Evolutionary conservation across 2,113 vertebrate genomes (phyloP), one percentile per base, ranked within the genome.

Genomic region (Pitta sordida): DNA sequence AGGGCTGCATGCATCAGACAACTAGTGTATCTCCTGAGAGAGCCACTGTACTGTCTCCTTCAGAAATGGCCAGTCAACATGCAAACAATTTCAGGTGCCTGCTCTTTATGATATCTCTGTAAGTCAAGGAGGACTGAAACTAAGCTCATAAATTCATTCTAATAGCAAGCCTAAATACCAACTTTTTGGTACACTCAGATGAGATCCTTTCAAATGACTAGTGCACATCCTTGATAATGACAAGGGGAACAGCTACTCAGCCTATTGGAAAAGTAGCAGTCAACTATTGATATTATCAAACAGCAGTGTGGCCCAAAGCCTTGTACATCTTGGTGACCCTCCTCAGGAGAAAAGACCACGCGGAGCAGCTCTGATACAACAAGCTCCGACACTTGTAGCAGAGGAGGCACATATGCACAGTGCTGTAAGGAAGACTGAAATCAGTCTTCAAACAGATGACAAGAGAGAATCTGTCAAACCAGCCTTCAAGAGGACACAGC

Each of bases 381-480:
- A 34, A 41, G 59, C 83, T 83, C 80, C 30, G 27, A 56, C 64
- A 30, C 56, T 58, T 70, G 71, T 53, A 70, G 80, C 3, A 1
- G 71, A 74, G 71, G 79, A 91, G 88, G 48, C 6, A 0, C 59
- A 46, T 3, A 80, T 59, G 59, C 75, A 75, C 3, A 3, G 30
- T 41, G 64, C 76, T 82, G 39, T 68, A 48, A 84, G 77, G 65
- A 88, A 84, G 52, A 85, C 67, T 83, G 90, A 91, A 91, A 85
- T 80, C 84, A 86, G 75, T 84, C 74, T 92, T 94, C 74, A 69
- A 67, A 79, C 70, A 92, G 82, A 59, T 86, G 78, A 91, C 59
- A 79, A 39, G 87, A 82, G 49, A 85, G 76, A 56, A 91, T 91
- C 87, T 94, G 87, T 94, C 90, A 95, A 91, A 85, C 63, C 62